Evolutionary conservation across 2,888 invertebrate species (phyloP), one percentile per base, ranked within the genome.

Genomic region (Platycnemis pennipes): DNA sequence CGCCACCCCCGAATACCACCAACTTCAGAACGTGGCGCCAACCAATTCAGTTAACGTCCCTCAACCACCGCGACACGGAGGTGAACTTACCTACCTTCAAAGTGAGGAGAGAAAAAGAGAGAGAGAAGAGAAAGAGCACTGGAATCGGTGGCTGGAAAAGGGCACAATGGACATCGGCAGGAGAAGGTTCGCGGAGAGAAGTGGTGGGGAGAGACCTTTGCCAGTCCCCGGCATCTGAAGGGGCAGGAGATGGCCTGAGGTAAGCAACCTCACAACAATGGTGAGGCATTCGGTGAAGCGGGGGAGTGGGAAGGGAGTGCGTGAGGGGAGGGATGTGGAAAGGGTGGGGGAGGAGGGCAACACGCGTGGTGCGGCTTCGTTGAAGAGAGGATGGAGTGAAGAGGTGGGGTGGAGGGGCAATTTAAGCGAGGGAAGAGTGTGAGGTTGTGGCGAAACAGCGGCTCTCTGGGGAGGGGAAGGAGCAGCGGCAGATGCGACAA

Each of bases 181-280:
- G 63, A 26, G 44, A 44, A 44, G 63, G 26, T 26, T 16, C 56
- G 37, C 42, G 42, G 56, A 56, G 89, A 42, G 89, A 19, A 31
- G 53, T 1, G 1, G 44, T 1, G 44, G 86, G 37, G 26, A 44
- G 42, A 49, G 53, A 31, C 11, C 53, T 89, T 89, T 37, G 91
- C 91, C 56, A 63, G 63, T 69, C 91, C 63, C 91, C 91, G 91
- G 69, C 91, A 91, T 91, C 91, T 63, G 91, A 91, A 45, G 63
- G 44, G 53, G 88, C 53, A 63, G 11, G 89, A 89, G 89, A 89
- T 89, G 53, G 89, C 89, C 63, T 37, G 44, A 91, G 91, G 91
- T 91, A 91, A 91, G 44, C 91, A 91, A 91, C 91, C 91, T 91
- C 63, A 63, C 91, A 91, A 91, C 91, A 91, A 91, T 91, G 91